Conservation (phyloP, 2,113 vertebrate species). For the Rutilus rutilus region DNA sequence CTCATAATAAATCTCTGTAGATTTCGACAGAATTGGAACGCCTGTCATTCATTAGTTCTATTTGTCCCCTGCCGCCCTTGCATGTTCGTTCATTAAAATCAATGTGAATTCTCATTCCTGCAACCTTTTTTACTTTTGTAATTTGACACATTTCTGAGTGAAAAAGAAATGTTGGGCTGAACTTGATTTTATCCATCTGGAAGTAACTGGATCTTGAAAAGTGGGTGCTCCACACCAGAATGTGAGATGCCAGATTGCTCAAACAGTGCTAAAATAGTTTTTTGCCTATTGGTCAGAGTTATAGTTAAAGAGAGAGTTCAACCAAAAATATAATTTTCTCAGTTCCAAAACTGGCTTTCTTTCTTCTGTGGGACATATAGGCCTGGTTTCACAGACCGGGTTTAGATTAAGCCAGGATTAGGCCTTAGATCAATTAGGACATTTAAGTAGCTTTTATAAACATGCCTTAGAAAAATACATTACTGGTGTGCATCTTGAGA, state of each 20-base stretch:
- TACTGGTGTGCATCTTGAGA: no score
- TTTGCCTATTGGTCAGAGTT: background rate
- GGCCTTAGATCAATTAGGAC: no score
- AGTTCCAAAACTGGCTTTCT: background rate
- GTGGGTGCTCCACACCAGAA: background rate
- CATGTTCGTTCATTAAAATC: background rate
- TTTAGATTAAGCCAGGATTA: no score
- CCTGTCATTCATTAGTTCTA: background rate
- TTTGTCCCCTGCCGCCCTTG: background rate
- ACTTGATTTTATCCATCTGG: background rate
- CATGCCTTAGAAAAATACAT: no score
- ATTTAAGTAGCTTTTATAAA: no score
- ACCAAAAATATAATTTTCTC: background rate
- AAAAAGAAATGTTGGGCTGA: no score
- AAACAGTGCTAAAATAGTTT: background rate
- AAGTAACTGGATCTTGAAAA: background rate
- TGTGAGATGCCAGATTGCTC: background rate
- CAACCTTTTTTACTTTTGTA: background rate
- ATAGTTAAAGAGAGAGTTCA: background rate
- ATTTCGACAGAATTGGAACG: background rate
- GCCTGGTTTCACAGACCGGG: no score
- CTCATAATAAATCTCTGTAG: background rate
- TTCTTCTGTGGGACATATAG: background rate
- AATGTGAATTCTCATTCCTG: background rate
- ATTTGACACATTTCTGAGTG: no score